Conservation (phyloP, 2,113 vertebrate genomes). For the Calidris pugnax region DNA sequence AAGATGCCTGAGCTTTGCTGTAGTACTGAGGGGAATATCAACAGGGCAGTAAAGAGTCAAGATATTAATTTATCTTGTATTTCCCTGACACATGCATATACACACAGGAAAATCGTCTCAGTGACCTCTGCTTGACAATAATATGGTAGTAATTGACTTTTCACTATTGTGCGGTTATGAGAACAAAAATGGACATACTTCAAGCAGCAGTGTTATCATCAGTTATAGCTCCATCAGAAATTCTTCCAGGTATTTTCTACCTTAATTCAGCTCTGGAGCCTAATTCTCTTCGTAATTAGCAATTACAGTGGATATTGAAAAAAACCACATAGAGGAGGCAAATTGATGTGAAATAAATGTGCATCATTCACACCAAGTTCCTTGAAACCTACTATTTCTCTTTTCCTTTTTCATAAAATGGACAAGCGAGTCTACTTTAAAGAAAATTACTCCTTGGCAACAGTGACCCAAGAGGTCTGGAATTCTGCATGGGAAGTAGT, state of each 20-base stretch:
- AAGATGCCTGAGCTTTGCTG: background rate
- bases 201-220: background rate
- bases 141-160: background rate
- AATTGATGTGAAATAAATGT: background rate
- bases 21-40: background rate
- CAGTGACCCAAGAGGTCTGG: constrained; percentile 15
- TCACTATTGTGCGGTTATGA: background rate
- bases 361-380: background rate
- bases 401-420: constrained; percentile 12
- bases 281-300: constrained; percentile 47
- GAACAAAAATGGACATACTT: background rate
- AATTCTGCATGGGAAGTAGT: constrained; percentile 18
- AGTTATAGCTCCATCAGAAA: background rate
- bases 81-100: background rate
- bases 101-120: background rate
- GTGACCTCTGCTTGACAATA: constrained; percentile 4
- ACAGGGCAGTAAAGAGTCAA: background rate
- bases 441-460: constrained; percentile 45
- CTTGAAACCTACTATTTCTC: constrained; percentile 43
- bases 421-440: background rate
- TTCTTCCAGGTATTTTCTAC: constrained; percentile 27
- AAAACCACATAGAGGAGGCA: background rate
- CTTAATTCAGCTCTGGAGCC: constrained; percentile 10
- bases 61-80: background rate
- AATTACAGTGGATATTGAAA: background rate